Evolutionary conservation across 92 coral and sea anemone genomes (phyloP).

Genomic region (Bergia sp.): DNA sequence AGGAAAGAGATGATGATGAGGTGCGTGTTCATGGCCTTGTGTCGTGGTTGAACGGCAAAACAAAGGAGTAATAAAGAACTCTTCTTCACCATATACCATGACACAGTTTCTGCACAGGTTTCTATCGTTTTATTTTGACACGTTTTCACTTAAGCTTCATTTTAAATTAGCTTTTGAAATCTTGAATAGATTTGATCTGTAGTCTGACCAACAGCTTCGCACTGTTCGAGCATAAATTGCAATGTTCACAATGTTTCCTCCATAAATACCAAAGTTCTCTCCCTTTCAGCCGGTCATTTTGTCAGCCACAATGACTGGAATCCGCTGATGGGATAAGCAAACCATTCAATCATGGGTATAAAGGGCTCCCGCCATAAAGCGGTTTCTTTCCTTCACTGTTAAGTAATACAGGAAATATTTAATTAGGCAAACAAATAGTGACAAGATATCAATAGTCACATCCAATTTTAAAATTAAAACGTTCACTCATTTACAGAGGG

Average conservation of each 20-base stretch:
- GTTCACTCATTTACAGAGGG: not conserved
- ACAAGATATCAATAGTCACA: constrained; percentile 29
- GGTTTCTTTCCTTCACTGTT: not conserved
- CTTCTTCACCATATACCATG: not conserved
- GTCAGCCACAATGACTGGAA: not conserved
- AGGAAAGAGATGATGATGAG: no score
- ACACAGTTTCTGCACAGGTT: not conserved
- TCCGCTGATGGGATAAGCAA: not conserved
- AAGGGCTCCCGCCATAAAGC: not conserved
- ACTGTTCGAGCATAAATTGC: not conserved
- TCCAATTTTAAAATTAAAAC: constrained; percentile 32
- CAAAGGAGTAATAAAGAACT: no score
- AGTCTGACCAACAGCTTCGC: not conserved
- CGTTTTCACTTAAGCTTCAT: not conserved
- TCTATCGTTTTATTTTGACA: not conserved
- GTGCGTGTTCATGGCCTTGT: no score
- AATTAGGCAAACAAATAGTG: constrained; percentile 12
- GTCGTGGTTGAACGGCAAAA: no score
- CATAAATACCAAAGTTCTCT: no score
- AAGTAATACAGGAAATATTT: constrained; percentile 27
- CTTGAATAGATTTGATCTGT: not conserved
- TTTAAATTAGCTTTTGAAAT: no score
- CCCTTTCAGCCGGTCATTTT: not conserved
- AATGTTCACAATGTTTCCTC: not conserved
- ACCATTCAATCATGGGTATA: not conserved